A percentile compares a stretch with the other conserved stretches of the same genome.
These are phyloP conservation scores for Anguilla marmorata DNA, from an alignment of 2,797 vertebrate species.

Conservation along the genomic window DNA sequence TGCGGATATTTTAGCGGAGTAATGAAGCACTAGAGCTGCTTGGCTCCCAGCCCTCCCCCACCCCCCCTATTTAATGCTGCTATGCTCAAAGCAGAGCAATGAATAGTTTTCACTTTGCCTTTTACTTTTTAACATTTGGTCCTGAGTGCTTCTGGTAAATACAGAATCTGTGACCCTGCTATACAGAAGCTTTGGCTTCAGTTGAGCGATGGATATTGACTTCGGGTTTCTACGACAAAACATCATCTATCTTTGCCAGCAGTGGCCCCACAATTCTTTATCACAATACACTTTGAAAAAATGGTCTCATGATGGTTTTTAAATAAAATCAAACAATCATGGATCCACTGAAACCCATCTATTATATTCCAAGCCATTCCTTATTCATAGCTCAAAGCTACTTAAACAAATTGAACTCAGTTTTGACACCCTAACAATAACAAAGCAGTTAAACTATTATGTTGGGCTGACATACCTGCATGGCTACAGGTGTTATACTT, in stretches of 20 bases:
- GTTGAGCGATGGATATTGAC: conserved; percentile 38
- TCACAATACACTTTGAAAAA: conserved; percentile 48
- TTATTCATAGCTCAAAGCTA: neutral
- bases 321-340: conserved; percentile 33
- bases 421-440: neutral
- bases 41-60: neutral
- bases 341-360: neutral
- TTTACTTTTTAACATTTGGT: conserved; percentile 55
- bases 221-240: conserved; percentile 27
- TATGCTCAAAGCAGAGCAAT: conserved; percentile 54
- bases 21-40: conserved; percentile 62
- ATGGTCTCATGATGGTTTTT: conserved; percentile 39
- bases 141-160: conserved; percentile 50
- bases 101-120: conserved; percentile 42
- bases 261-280: conserved; percentile 51
- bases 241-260: conserved; percentile 34
- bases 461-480: neutral
- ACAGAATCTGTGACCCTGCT: conserved; percentile 43
- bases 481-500: no score
- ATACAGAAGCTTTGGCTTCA: conserved; percentile 35
- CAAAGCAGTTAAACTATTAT: neutral
- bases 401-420: neutral
- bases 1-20: conserved; percentile 67
- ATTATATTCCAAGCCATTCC: neutral
- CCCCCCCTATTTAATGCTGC: conserved; percentile 33